Base-by-base conservation (phyloP, 2,113 vertebrate species). In the Vulpes lagopus region DNA sequence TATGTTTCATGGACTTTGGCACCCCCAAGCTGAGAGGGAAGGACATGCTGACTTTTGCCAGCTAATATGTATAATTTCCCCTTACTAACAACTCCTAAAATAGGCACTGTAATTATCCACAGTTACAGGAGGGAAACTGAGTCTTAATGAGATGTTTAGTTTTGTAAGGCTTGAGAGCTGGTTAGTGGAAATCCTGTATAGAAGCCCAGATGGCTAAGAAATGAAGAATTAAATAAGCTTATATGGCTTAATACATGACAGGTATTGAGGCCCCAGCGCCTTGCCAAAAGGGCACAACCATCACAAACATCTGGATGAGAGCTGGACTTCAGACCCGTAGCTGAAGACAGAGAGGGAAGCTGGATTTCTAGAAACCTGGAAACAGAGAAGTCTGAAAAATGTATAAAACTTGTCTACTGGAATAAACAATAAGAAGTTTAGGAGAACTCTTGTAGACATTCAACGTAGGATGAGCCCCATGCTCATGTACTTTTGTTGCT, bases 331-430 rank as follows among this genome's bases (percentile, higher is more conserved):
- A 73, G 8, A 11, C 20, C 27, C 74, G 11, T 55, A 35, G 35
- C 73, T 65, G n/a, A 67, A 86, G 69, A 51, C 32, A 79, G 9
- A n/a, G 6, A n/a, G 25, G 65, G 17, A 59, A 92, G 19, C 22
- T 82, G 19, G 14, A 30, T 1, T 71, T 79, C 27, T 43, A 78
- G 67, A 73, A 90, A 57, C 7, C 4, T 86, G 51, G 49, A 57
- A 80, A 74, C n/a, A 96, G 73, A 90, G 20, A 69, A 43, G 69
- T 80, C 82, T 83, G 71, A 69, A 88, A 97, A 62, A 27, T 69
- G 27, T 51, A 23, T 30, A 71, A 64, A 86, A 55, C 30, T 25
- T 51, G 11, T 19, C 86, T 64, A 35, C 65, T 59, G 19, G 22
- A 10, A 51, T 32, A n/a, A 7, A n/a, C 62, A 38, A 94, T 19